phyloP scores from a whole-genome alignment of 2,888 invertebrate species.

The Ornithoptera alexandrae region DNA sequence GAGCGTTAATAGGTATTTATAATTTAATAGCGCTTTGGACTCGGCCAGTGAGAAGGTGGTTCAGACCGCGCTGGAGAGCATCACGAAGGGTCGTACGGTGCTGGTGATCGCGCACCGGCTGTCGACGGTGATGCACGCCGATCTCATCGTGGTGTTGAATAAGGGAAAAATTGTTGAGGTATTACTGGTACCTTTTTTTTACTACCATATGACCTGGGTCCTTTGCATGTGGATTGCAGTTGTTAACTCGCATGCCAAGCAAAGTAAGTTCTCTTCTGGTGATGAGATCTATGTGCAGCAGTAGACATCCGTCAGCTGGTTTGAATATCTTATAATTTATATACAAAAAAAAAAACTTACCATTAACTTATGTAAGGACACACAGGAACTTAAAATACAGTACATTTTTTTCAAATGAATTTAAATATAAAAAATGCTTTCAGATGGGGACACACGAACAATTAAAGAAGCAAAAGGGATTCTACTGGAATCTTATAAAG shows the following conservation, averaged over 20 bases:
- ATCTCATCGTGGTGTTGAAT: constrained; percentile 93
- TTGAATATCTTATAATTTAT: too few relatives aligned
- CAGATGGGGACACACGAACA: constrained; percentile 92
- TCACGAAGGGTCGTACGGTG: constrained; percentile 91
- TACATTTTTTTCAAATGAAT: too few relatives aligned
- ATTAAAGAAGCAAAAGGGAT: constrained; percentile 87
- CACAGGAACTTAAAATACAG: too few relatives aligned
- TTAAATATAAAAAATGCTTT: background rate
- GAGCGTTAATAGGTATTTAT: background rate
- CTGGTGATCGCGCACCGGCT: constrained; percentile 97
- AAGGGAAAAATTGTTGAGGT: constrained; percentile 92
- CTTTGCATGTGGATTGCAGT: too few relatives aligned
- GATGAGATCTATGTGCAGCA: too few relatives aligned
- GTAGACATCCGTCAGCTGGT: too few relatives aligned
- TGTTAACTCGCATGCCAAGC: too few relatives aligned
- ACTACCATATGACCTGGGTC: background rate
- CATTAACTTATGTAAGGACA: too few relatives aligned
- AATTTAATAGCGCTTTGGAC: constrained; percentile 88
- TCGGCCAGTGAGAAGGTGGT: constrained; percentile 95
- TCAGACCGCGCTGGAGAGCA: constrained; percentile 92
- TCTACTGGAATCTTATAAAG: constrained; percentile 91
- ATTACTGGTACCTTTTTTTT: constrained; percentile 32
- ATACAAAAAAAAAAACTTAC: too few relatives aligned
- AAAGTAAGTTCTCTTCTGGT: too few relatives aligned
- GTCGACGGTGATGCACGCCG: constrained; percentile 94